Conservation (phyloP, 1,140 invertebrate genomes). For the Vanessa tameamea region DNA sequence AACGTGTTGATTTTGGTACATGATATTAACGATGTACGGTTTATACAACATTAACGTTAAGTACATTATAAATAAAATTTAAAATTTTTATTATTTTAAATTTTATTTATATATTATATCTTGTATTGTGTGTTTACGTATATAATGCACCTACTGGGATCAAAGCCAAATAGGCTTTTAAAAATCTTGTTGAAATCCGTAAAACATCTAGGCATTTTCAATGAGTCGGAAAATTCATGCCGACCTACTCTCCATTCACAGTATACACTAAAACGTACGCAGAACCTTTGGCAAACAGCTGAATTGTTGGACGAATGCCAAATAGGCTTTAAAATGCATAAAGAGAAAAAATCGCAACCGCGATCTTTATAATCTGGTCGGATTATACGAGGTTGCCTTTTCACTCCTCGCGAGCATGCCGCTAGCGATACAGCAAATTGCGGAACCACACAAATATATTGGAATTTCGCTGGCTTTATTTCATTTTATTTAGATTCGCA, state of each 20-base stretch:
- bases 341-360: slow-evolving; percentile 6
- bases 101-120: too few species aligned
- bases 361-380: slow-evolving; percentile 19
- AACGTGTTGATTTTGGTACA: too few species aligned
- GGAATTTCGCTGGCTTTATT: too few species aligned
- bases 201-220: slow-evolving; percentile 16
- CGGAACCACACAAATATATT: too few species aligned
- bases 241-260: slow-evolving; percentile 13
- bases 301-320: slow-evolving; percentile 18
- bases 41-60: too few species aligned
- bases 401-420: not conserved
- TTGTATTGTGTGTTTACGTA: not conserved
- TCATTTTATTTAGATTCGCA: too few species aligned
- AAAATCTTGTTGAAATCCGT: slow-evolving; percentile 11
- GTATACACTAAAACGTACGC: slow-evolving; percentile 10
- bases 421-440: not conserved
- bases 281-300: slow-evolving; percentile 25
- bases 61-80: too few species aligned
- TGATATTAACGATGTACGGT: too few species aligned
- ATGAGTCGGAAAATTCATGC: slow-evolving; percentile 19
- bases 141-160: slow-evolving; percentile 2
- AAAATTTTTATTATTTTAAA: not conserved
- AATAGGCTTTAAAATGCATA: slow-evolving; percentile 28
- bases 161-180: slow-evolving; percentile 9
- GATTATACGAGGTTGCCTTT: slow-evolving; percentile 12